Conservation (phyloP, 2,888 invertebrate species). For the Germaria angustata region DNA sequence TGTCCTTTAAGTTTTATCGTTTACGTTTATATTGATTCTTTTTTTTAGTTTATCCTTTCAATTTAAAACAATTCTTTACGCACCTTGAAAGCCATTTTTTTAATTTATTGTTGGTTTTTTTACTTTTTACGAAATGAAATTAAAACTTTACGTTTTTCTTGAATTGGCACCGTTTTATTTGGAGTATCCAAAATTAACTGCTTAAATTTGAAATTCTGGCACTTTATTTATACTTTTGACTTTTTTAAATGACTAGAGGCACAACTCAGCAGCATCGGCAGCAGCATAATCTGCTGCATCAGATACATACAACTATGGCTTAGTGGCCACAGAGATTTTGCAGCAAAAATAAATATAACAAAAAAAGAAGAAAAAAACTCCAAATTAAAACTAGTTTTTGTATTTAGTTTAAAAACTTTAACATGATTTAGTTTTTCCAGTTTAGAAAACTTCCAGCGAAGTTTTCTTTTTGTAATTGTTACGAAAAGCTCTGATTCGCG, state of each 20-base stretch:
- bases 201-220: conserved; percentile 52
- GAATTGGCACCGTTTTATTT: conserved; percentile 57
- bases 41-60: conserved; percentile 8
- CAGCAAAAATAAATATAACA: background rate
- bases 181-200: conserved; percentile 54
- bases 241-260: background rate
- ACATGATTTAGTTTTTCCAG: conserved; percentile 62
- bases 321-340: conserved; percentile 13
- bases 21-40: background rate
- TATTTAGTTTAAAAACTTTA: conserved; percentile 15
- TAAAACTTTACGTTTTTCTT: conserved; percentile 7
- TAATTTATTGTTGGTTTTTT: conserved; percentile 30
- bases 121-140: conserved; percentile 1
- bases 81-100: conserved; percentile 67
- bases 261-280: background rate
- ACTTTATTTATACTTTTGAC: conserved; percentile 61
- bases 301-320: background rate
- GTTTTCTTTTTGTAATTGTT: background rate
- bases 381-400: conserved; percentile 49
- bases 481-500: background rate
- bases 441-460: background rate
- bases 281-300: conserved; percentile 10
- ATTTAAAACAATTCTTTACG: conserved; percentile 42
- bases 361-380: background rate
- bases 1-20: conserved; percentile 47